Base-by-base conservation (phyloP, 2,113 vertebrate genomes). In the Andinoacara biseriatus region DNA sequence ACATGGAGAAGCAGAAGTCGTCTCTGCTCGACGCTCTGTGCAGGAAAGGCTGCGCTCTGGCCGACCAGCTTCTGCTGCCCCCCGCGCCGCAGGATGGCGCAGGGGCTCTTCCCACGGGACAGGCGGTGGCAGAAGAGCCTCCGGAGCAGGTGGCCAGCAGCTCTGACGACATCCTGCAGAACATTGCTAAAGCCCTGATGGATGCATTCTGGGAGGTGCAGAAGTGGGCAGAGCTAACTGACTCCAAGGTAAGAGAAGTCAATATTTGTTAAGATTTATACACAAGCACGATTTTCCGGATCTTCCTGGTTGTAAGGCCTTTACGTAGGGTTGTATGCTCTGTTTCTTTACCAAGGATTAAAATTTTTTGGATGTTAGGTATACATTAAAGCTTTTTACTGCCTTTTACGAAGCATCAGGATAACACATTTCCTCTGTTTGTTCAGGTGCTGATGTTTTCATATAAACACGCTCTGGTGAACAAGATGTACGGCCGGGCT, bases 1-100 rank as follows among this genome's bases (percentile, higher is more conserved):
- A 99, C 90, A 99, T 99, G 98, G 98, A 99, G 93, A 99, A 98
- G 87, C 98, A 99, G 94, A 99, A 97, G 89, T 96, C 94, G 1
- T 97, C 97, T 10, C 95, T 99, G 82, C 95, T 98, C 72, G 98
- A 99, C 18, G 97, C 97, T 0, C 94, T 99, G 15, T 99, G 98
- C 85, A 95, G 98, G 74, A 99, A 98, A 92, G 98, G 98, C 67
- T 97, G 96, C 20, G 97, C 97, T 0, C 92, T 99, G 87, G 97
- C 98, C 0, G 98, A 99, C 93, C 97, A 97, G 1, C 94, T 99
- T 5, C 95, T 99, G 67, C 95, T 97, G 79, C 89, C 96, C 4
- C 91, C 95, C 9, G 58, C 57, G 1, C 4, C 93, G 3, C 96
- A 96, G 54, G 96, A 98, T 1, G 97, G 96, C 1, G 97, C 96